These are phyloP conservation scores for Chelonia mydas DNA, from an alignment of 2,797 vertebrate species.

Conservation along the genomic window DNA sequence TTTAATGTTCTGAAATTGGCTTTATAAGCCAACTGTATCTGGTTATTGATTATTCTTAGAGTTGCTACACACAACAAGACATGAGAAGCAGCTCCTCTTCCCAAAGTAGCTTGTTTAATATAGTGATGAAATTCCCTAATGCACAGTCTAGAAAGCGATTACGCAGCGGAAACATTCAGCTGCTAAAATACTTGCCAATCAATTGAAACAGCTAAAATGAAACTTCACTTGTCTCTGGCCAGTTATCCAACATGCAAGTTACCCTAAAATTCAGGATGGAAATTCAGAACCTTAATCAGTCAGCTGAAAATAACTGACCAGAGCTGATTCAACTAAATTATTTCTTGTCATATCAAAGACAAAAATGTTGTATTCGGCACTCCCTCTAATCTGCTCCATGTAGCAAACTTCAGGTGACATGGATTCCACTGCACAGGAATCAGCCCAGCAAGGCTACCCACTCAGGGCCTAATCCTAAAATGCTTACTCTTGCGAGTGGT, in stretches of 20 bases:
- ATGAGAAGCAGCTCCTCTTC: constrained; percentile 1
- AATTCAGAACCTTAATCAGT: background rate
- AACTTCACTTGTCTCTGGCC: background rate
- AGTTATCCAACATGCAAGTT: background rate
- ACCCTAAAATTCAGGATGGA: background rate
- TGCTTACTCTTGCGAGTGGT: background rate
- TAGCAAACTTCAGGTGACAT: background rate
- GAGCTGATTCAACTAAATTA: background rate
- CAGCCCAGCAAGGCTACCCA: background rate
- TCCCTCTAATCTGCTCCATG: background rate
- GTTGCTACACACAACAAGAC: background rate
- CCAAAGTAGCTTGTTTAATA: background rate
- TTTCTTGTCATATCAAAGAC: background rate
- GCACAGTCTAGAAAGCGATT: background rate
- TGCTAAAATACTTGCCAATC: background rate
- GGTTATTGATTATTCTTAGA: constrained; percentile 19
- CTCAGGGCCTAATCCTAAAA: background rate
- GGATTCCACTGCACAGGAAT: background rate
- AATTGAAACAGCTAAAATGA: background rate
- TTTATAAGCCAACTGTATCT: constrained; percentile 14
- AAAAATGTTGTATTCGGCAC: background rate
- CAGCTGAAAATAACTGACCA: background rate
- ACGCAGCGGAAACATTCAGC: background rate
- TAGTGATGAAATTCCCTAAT: background rate
- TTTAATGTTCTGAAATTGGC: background rate